Conservation (phyloP, 2,888 invertebrate species). For the Tanypteryx hageni region DNA sequence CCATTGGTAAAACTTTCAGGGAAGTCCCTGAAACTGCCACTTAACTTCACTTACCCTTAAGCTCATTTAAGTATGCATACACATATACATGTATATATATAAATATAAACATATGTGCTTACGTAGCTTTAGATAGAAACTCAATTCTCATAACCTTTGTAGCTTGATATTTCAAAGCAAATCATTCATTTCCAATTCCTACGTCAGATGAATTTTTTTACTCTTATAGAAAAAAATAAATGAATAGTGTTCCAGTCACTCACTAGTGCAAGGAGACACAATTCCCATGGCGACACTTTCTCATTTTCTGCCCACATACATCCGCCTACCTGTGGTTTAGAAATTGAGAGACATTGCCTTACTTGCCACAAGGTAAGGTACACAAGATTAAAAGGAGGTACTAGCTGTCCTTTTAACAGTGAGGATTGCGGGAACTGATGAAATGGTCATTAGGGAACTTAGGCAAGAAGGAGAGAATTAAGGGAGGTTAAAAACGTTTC, state of each 20-base stretch:
- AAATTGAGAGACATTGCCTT: slow-evolving; percentile 48
- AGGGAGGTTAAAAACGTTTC: slow-evolving; percentile 25
- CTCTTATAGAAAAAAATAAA: slow-evolving; percentile 37
- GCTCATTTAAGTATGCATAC: slow-evolving; percentile 53
- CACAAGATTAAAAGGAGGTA: slow-evolving; percentile 2
- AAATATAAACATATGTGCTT: slow-evolving; percentile 55
- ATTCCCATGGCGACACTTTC: slow-evolving; percentile 28
- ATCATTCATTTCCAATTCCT: slow-evolving; percentile 12
- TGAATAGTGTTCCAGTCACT: slow-evolving; percentile 53
- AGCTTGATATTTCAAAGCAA: slow-evolving; percentile 55
- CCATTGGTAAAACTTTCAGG: slow-evolving; percentile 12
- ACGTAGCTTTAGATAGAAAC: slow-evolving; percentile 55
- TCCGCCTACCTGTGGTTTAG: slow-evolving; percentile 31
- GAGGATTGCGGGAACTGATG: neutral
- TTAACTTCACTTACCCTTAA: slow-evolving; percentile 53
- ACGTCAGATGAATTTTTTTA: neutral
- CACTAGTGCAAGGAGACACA: slow-evolving; percentile 58
- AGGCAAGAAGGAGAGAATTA: slow-evolving; percentile 1
- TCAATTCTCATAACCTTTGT: slow-evolving; percentile 51
- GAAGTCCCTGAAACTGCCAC: slow-evolving; percentile 37
- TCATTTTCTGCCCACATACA: slow-evolving; percentile 11
- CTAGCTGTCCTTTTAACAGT: neutral
- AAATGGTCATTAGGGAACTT: slow-evolving; percentile 30
- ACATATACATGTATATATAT: slow-evolving; percentile 26
- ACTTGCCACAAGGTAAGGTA: slow-evolving; percentile 43